These are phyloP conservation scores for Muscicapa striata DNA, from an alignment of 2,797 vertebrate species.

Conservation along the genomic window DNA sequence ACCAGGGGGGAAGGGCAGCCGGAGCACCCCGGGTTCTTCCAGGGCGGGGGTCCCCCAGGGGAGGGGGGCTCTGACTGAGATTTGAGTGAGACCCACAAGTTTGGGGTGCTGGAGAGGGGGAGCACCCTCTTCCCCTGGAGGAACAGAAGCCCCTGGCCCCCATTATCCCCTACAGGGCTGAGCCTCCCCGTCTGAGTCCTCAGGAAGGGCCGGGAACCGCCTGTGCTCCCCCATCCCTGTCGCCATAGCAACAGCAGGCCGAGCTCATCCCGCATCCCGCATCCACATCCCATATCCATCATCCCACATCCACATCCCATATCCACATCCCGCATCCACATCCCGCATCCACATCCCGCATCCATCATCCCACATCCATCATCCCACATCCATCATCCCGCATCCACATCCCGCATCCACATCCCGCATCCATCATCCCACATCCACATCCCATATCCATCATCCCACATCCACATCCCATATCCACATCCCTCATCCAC, in stretches of 20 bases:
- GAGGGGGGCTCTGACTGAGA: not conserved
- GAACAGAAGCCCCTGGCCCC: not conserved
- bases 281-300: not conserved
- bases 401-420: not conserved
- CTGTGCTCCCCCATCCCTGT: constrained; percentile 39
- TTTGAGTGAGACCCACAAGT: not conserved
- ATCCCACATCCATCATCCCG: not conserved
- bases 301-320: not conserved
- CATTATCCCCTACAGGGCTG: not conserved
- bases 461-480: too few species aligned
- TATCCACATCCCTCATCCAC: too few species aligned
- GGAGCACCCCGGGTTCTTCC: fast-evolving
- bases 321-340: not conserved
- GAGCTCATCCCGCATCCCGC: not conserved
- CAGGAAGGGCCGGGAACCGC: not conserved
- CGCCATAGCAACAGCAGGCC: constrained; percentile 63
- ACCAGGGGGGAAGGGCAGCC: not conserved
- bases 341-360: not conserved
- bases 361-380: not conserved
- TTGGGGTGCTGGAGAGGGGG: not conserved
- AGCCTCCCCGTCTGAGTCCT: not conserved
- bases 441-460: too few species aligned
- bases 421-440: too few species aligned
- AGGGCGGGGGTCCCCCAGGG: not conserved
- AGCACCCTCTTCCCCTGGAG: not conserved